phyloP scores from a whole-genome alignment of 2,113 vertebrate species.

The Nannobrachium achirus region DNA sequence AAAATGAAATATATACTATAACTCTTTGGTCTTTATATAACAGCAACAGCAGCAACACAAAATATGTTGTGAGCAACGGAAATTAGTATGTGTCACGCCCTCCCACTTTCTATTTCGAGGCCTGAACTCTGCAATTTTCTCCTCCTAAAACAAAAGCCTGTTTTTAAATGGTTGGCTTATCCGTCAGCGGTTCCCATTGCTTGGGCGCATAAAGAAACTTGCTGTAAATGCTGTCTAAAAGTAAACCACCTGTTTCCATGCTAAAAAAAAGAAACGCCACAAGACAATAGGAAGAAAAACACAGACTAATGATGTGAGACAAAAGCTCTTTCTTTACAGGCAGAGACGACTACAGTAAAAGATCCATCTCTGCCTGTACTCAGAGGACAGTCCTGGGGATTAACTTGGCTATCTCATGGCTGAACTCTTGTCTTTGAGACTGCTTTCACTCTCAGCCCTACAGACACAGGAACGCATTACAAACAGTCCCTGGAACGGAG shows the following conservation, averaged over 20 bases:
- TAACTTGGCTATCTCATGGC: constrained; percentile 46
- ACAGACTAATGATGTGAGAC: neutral
- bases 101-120: constrained; percentile 54
- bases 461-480: constrained; percentile 55
- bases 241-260: constrained; percentile 49
- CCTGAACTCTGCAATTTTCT: constrained; percentile 51
- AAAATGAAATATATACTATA: constrained; percentile 29
- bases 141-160: constrained; percentile 52
- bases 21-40: constrained; percentile 4
- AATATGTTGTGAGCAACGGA: constrained; percentile 28
- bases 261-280: constrained; percentile 19
- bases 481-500: constrained; percentile 64
- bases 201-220: constrained; percentile 23
- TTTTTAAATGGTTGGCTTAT: constrained; percentile 39
- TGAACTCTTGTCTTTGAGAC: constrained; percentile 51
- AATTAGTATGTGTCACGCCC: constrained; percentile 41
- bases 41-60: constrained; percentile 24
- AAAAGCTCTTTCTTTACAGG: neutral
- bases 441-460: constrained; percentile 16
- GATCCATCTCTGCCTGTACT: constrained; percentile 5
- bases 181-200: constrained; percentile 8
- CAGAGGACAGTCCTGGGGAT: constrained; percentile 14
- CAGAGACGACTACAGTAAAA: constrained; percentile 23
- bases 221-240: constrained; percentile 22
- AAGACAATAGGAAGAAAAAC: constrained; percentile 4